Percentiles rank a stretch among this genome's conserved stretches.
Evolutionary conservation across 2,113 vertebrate species (phyloP).

Genomic region (Cottus gobio): DNA sequence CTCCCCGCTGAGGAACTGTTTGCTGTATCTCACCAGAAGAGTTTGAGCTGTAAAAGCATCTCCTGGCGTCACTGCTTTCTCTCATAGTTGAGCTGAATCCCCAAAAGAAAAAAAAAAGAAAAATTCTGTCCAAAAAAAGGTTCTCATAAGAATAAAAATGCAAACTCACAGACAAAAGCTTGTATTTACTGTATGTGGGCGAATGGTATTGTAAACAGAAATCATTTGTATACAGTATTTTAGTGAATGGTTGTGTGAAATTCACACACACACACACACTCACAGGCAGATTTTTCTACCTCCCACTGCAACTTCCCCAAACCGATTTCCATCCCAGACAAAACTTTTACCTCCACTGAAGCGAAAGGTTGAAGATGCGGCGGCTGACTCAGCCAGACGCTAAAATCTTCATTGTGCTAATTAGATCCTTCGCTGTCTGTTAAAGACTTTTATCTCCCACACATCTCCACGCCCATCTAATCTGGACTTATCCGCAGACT

Average conservation of each 20-base stretch:
- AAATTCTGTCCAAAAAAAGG: background rate
- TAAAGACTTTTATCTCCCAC: constrained; percentile 72
- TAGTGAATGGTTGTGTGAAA: constrained; percentile 15
- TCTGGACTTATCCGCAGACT: constrained; percentile 72
- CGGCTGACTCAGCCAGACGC: constrained; percentile 73
- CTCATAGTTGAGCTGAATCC: background rate
- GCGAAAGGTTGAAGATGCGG: constrained; percentile 69
- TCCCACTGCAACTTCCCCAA: constrained; percentile 39
- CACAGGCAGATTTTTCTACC: constrained; percentile 28
- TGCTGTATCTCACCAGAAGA: constrained; percentile 5
- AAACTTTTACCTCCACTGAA: constrained; percentile 39
- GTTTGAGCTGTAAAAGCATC: background rate
- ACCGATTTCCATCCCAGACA: constrained; percentile 39
- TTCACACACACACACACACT: background rate
- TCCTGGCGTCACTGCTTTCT: background rate
- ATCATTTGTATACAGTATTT: constrained; percentile 25
- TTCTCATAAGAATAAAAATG: constrained; percentile 16
- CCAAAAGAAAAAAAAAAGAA: background rate
- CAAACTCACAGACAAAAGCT: constrained; percentile 3
- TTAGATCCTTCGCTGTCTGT: constrained; percentile 74
- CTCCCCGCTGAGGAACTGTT: background rate
- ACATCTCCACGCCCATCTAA: constrained; percentile 74
- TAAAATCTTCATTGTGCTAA: constrained; percentile 76
- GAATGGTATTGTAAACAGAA: constrained; percentile 12
- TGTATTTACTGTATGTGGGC: constrained; percentile 11